These are phyloP conservation scores for Neogobius melanostomus DNA, from an alignment of 2,113 vertebrate genomes.

Conservation along the genomic window DNA sequence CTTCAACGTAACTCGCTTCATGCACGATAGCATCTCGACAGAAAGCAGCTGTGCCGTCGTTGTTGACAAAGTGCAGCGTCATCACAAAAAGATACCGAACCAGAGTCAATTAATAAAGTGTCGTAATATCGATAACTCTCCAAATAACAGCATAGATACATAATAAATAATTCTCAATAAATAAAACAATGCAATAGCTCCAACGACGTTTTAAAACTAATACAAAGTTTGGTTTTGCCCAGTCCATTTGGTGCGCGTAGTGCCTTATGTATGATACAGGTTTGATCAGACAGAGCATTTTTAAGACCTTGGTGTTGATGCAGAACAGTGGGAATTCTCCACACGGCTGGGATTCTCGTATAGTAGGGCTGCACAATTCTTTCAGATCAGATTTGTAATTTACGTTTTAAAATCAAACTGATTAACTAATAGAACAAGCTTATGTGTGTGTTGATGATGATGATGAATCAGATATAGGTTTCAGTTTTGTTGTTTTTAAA, in stretches of 20 bases:
- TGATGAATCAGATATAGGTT: too few species aligned
- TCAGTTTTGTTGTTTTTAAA: too few species aligned
- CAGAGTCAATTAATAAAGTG: constrained; percentile 45
- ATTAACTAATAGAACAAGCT: too few species aligned
- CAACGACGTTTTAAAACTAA: constrained; percentile 39
- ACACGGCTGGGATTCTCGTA: too few species aligned
- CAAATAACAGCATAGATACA: constrained; percentile 37
- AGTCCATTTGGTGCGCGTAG: constrained; percentile 44
- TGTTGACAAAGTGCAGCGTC: constrained; percentile 54
- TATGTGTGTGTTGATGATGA: too few species aligned
- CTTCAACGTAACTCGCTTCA: constrained; percentile 37
- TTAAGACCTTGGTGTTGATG: too few species aligned
- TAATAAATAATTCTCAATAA: constrained; percentile 48
- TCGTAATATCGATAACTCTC: constrained; percentile 31
- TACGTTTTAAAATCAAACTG: too few species aligned
- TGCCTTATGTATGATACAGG: constrained; percentile 22
- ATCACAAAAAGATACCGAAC: constrained; percentile 42
- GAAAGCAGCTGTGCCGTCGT: constrained; percentile 45
- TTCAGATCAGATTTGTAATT: too few species aligned
- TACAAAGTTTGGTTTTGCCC: constrained; percentile 42
- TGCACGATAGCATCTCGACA: constrained; percentile 57
- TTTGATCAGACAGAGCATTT: constrained; percentile 1
- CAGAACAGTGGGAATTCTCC: too few species aligned
- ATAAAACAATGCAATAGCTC: constrained; percentile 10
- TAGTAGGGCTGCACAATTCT: too few species aligned